Percentiles rank a stretch among this genome's conserved stretches.
Conservation (phyloP, 2,797 vertebrate genomes). For the Menidia menidia region DNA sequence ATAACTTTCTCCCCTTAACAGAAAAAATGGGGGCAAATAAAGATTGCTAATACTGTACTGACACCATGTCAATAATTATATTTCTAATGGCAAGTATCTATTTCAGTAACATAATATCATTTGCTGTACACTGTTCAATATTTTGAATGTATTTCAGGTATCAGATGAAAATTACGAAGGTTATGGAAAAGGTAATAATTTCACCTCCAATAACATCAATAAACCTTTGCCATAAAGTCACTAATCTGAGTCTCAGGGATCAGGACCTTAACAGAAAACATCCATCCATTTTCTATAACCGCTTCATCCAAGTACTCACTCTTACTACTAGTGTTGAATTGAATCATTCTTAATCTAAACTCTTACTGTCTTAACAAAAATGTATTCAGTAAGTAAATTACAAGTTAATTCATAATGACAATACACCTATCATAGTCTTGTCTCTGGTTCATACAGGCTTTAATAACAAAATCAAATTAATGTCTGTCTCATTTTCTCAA, state of each 20-base stretch:
- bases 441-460: conserved; percentile 2
- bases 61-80: conserved; percentile 20
- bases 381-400: neutral
- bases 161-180: conserved; percentile 36
- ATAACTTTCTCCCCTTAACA: conserved; percentile 39
- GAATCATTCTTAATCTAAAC: conserved; percentile 3
- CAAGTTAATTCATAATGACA: conserved; percentile 11
- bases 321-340: too few species aligned
- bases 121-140: conserved; percentile 26
- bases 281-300: too few species aligned
- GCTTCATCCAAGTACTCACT: too few species aligned
- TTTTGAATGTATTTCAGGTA: conserved; percentile 33
- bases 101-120: conserved; percentile 40
- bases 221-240: conserved; percentile 31
- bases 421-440: neutral
- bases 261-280: conserved; percentile 10
- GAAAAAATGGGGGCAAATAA: conserved; percentile 30
- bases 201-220: conserved; percentile 27
- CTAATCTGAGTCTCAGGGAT: conserved; percentile 5
- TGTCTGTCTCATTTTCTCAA: neutral
- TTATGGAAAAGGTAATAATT: conserved; percentile 22
- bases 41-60: conserved; percentile 5
- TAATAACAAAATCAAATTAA: neutral
- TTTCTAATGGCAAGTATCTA: conserved; percentile 30
- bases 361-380: neutral